Base-by-base conservation (phyloP, 2,888 invertebrate species). In the Andrena flavipes region DNA sequence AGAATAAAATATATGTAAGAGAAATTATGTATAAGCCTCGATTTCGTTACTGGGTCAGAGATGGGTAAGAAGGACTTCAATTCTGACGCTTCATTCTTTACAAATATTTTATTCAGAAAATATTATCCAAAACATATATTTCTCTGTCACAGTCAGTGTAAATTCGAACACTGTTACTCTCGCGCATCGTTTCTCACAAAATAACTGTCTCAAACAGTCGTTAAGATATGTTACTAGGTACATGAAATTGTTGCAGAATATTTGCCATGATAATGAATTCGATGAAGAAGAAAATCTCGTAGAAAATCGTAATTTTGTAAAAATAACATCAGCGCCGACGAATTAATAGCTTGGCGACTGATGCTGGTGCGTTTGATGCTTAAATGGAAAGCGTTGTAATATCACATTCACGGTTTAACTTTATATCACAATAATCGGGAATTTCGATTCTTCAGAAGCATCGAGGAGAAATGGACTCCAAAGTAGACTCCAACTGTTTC, bases 41-140 rank as follows among this genome's bases (percentile, higher is more conserved):
- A 20, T n/a, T 51, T 20, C 51, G 20, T 26, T 56, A 20, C 1
- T 26, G 42, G 13, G 13, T 42, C 4, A 3, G 13, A 13, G 35
- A 2, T 42, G 16, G 16, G 4, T 16, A 42, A 42, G 4, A 13
- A 13, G 5, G 16, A 42, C 13, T 42, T 13, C 13, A 42, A 42
- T 16, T 42, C 42, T 16, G 42, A 5, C 5, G 16, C 10, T n/a
- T 59, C 20, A 42, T 7, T 23, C 68, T 64, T n/a, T 35, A 20
- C 23, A 42, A 72, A 48, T 4, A 16, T 76, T 82, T 80, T 80
- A 76, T 80, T 82, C 26, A 54, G 65, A 82, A 67, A 71, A 54
- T 65, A 30, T 49, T 64, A 65, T 76, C 16, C 16, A 76, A 76
- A 82, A 76, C 70, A n/a, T 20, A n/a, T 20, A n/a, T 20, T 2